Base-by-base conservation (phyloP, 2,113 vertebrate genomes). In the Chlamydotis undulata region DNA sequence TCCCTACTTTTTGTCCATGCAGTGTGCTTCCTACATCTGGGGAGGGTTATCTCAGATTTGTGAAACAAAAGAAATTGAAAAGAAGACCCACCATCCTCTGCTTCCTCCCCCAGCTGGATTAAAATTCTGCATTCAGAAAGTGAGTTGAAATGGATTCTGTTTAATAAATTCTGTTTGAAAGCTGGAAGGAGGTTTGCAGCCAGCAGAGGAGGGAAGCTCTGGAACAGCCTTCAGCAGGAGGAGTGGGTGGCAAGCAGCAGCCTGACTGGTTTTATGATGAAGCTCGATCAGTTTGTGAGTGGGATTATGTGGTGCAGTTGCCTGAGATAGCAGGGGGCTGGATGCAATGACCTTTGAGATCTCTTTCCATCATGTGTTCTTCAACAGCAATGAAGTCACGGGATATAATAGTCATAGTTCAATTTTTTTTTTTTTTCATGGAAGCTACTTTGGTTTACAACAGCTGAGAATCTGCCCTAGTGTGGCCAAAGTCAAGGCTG, bases 101-200 rank as follows among this genome's bases (percentile, higher is more conserved):
- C 94, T 82, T 84, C 65, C 53, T 85, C 49, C 77, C n/a, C 49
- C 61, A 55, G 77, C 23, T 76, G 69, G 57, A 60, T 83, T 75
- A 60, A 90, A 97, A 91, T 26, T 55, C 35, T 65, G 80, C 57
- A n/a, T 93, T 84, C 80, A 33, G 86, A 84, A 64, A 82, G 65
- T 16, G 59, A 75, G 35, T 19, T 0, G 0, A 76, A 87, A 84
- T 91, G 86, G 77, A 87, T 92, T 91, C 83, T 13, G 0, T 41
- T 79, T 96, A 71, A 96, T 84, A 74, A 84, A 96, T 96, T 95
- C 93, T 85, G 59, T 94, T 96, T 93, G 96, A 96, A 94, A 93
- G 67, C 82, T 88, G 93, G 78, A 79, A 80, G 39, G 71, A 52
- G 77, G 67, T 91, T 95, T 94, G 94, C 91, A 85, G 77, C 61